phyloP scores from a whole-genome alignment of 2,113 vertebrate species.

The Amblyopsis rosae region DNA sequence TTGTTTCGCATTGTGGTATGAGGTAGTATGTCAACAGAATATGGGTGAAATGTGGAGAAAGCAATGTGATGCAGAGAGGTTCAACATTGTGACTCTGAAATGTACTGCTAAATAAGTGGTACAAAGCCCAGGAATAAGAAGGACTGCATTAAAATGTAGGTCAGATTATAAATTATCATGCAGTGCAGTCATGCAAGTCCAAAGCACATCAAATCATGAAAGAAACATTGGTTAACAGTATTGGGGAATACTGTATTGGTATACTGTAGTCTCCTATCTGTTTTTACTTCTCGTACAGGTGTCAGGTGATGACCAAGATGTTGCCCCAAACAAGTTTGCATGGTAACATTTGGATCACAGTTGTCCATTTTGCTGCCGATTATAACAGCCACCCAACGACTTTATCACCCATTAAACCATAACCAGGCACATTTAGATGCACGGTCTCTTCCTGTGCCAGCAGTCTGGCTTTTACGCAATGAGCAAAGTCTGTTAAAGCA shows the following conservation, averaged over 20 bases:
- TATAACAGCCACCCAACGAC: conserved; percentile 4
- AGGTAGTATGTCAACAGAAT: conserved; percentile 88
- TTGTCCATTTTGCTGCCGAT: background rate
- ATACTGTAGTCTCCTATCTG: too few species aligned
- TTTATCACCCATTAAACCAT: conserved; percentile 10
- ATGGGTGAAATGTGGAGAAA: conserved; percentile 2
- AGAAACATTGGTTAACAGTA: background rate
- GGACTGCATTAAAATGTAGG: background rate
- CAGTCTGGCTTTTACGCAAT: conserved; percentile 17
- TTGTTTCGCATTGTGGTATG: conserved; percentile 79
- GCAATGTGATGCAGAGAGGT: conserved; percentile 12
- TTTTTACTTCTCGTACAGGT: too few species aligned
- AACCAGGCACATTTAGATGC: conserved; percentile 37
- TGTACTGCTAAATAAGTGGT: background rate
- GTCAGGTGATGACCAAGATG: too few species aligned
- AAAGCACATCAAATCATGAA: conserved; percentile 2
- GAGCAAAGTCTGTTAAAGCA: conserved; percentile 26
- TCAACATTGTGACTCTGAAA: conserved; percentile 8
- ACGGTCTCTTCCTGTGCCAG: conserved; percentile 12
- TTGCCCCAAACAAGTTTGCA: background rate
- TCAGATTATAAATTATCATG: background rate
- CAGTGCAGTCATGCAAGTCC: conserved; percentile 12
- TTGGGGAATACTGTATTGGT: background rate
- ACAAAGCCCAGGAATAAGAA: background rate
- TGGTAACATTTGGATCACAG: conserved; percentile 24